A percentile compares a stretch with the other conserved stretches of the same genome.
phyloP scores from a whole-genome alignment of 2,113 vertebrate species.

The Delphinapterus leucas region DNA sequence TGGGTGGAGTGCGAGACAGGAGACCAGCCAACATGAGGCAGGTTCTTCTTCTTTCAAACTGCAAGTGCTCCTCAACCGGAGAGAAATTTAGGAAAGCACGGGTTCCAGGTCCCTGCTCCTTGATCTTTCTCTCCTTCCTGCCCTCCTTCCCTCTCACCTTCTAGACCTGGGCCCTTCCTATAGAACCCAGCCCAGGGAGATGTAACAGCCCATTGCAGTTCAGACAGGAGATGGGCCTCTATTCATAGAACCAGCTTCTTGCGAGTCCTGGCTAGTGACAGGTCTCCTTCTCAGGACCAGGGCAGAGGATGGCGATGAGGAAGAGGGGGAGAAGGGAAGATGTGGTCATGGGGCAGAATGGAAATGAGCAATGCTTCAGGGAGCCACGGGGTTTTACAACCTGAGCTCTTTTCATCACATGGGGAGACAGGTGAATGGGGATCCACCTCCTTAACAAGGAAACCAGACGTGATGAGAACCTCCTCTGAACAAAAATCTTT shows the following conservation, averaged over 20 bases:
- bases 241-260: not conserved
- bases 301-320: not conserved
- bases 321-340: not conserved
- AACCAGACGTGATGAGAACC: not conserved
- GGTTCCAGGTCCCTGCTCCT: not conserved
- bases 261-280: not conserved
- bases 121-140: not conserved
- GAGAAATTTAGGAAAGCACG: not conserved
- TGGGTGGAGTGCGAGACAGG: not conserved
- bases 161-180: not conserved
- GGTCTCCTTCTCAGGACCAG: not conserved
- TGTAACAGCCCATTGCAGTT: not conserved
- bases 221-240: not conserved
- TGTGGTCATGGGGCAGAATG: not conserved
- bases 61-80: not conserved
- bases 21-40: not conserved
- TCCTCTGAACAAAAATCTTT: not conserved
- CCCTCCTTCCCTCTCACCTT: not conserved
- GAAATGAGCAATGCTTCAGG: not conserved
- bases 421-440: not conserved
- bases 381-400: not conserved
- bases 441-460: not conserved
- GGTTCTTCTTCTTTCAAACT: not conserved
- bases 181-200: not conserved
- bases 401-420: not conserved